Conservation (phyloP, 2,888 invertebrate genomes). For the Drosophila fulvimacula region DNA sequence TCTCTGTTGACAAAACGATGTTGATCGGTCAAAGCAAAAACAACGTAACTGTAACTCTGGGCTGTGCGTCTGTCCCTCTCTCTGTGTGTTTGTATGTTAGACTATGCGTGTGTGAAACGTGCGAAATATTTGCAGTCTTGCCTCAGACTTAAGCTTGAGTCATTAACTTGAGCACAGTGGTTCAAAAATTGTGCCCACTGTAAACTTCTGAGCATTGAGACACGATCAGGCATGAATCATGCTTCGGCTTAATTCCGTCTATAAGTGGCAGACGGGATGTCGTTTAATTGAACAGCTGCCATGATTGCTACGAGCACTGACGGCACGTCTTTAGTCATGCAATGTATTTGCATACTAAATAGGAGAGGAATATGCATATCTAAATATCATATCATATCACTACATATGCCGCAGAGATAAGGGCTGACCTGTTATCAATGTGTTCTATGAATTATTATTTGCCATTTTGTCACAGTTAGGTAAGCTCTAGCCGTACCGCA, state of each 20-base stretch:
- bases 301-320: slow-evolving; percentile 7
- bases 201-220: slow-evolving; percentile 36
- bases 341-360: slow-evolving; percentile 35
- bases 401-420: neutral
- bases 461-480: neutral
- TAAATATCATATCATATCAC: slow-evolving; percentile 3
- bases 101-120: slow-evolving; percentile 54
- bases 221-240: slow-evolving; percentile 46
- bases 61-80: neutral
- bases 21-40: slow-evolving; percentile 51
- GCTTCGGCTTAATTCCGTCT: slow-evolving; percentile 36
- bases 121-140: slow-evolving; percentile 68
- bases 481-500: too few species aligned
- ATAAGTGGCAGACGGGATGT: slow-evolving; percentile 37
- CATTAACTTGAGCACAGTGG: slow-evolving; percentile 66
- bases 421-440: neutral
- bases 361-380: slow-evolving; percentile 9
- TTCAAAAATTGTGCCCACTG: slow-evolving; percentile 31
- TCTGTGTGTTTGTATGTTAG: slow-evolving; percentile 7
- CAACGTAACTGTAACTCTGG: slow-evolving; percentile 58
- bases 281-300: slow-evolving; percentile 55
- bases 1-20: slow-evolving; percentile 50
- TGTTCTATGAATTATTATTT: neutral
- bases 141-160: slow-evolving; percentile 61
- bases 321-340: slow-evolving; percentile 27